phyloP scores from a whole-genome alignment of 2,113 vertebrate genomes.

The Herpetotheres cachinnans region DNA sequence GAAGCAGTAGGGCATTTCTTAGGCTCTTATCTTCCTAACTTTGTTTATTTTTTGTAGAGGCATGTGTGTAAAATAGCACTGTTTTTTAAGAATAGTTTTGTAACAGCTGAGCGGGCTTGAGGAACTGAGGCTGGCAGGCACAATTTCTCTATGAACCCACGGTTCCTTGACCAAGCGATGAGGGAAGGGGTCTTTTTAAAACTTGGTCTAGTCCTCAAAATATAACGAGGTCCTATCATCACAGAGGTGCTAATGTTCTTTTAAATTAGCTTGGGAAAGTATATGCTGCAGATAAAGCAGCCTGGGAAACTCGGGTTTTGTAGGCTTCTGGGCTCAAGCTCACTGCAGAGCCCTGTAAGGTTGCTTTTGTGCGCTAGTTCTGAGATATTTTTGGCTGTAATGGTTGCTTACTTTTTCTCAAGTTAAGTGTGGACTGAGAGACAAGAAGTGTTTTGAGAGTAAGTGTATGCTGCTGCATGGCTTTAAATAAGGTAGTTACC shows the following conservation, averaged over 20 bases:
- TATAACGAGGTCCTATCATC: neutral
- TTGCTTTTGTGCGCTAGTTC: neutral
- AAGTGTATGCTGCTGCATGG: neutral
- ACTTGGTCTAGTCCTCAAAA: neutral
- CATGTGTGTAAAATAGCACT: neutral
- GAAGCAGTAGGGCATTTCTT: neutral
- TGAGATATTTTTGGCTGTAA: neutral
- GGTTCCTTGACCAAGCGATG: neutral
- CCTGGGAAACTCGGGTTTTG: neutral
- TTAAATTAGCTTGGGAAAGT: neutral
- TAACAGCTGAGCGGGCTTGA: neutral
- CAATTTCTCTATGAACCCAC: fast-evolving
- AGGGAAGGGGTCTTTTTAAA: neutral
- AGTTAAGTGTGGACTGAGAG: neutral
- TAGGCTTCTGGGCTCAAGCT: neutral
- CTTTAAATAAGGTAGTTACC: neutral
- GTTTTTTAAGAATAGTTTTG: neutral
- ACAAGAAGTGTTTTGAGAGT: neutral
- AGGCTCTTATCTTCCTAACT: neutral
- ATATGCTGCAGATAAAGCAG: neutral
- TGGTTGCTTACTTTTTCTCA: neutral
- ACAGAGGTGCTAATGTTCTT: neutral
- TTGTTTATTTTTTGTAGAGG: neutral
- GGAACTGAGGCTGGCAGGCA: neutral
- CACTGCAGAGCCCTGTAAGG: neutral